A percentile compares a stretch with the other conserved stretches of the same genome.
Conservation (phyloP, 1,140 invertebrate species). For the Pseudomyrmex flavicornis region DNA sequence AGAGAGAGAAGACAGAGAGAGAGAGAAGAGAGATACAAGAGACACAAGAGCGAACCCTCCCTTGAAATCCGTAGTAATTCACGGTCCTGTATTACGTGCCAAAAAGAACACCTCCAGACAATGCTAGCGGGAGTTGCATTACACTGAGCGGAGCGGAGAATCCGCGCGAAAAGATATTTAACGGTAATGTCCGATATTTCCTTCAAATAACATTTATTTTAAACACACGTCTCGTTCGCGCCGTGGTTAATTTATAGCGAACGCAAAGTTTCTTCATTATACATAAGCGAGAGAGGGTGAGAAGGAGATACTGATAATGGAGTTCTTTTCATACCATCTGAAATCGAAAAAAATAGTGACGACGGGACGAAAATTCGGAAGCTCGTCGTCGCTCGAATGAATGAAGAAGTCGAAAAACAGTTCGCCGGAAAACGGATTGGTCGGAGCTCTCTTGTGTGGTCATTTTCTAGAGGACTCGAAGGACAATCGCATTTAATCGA, state of each 20-base stretch:
- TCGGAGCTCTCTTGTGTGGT: conserved; percentile 45
- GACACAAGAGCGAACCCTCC: conserved; percentile 55
- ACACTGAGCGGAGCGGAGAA: conserved; percentile 43
- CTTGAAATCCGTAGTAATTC: conserved; percentile 78
- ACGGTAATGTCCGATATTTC: conserved; percentile 1
- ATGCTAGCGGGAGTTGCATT: conserved; percentile 39
- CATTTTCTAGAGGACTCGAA: conserved; percentile 55
- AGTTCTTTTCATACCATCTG: neutral
- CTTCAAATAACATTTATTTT: conserved; percentile 28
- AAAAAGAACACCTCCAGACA: conserved; percentile 59
- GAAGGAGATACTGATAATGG: neutral
- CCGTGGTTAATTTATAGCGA: neutral
- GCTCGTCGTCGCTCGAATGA: conserved; percentile 13
- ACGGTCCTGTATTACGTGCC: conserved; percentile 72
- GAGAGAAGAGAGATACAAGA: conserved; percentile 14
- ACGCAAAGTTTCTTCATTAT: neutral
- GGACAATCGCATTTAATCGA: conserved; percentile 73
- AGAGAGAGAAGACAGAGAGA: neutral
- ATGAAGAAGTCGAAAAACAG: conserved; percentile 39
- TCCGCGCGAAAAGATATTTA: conserved; percentile 18
- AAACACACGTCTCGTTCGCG: neutral
- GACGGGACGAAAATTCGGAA: neutral
- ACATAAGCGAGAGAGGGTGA: neutral
- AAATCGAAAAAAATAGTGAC: neutral
- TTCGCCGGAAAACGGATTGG: conserved; percentile 32